A percentile compares a stretch with the other conserved stretches of the same genome.
phyloP scores from a whole-genome alignment of 53 echinoderm and acorn worm species.

The Stichopus horrens region DNA sequence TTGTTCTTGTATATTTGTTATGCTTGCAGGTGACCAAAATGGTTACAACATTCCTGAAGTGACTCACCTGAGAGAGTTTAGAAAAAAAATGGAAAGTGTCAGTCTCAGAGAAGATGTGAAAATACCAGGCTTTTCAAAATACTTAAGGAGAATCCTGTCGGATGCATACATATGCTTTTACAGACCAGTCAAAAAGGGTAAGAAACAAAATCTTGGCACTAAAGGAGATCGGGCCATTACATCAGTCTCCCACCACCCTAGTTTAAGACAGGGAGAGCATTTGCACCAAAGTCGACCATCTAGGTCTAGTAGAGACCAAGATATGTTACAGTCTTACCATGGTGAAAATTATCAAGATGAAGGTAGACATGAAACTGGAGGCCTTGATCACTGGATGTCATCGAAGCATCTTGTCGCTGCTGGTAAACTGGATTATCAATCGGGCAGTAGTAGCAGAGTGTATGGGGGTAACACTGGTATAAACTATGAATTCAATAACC shows the following conservation, averaged over 20 bases:
- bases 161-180: constrained; percentile 95
- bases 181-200: constrained; percentile 27
- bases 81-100: constrained; percentile 44
- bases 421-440: background rate
- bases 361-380: too few relatives aligned
- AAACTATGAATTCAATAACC: background rate
- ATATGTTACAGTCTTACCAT: background rate
- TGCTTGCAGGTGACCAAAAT: background rate
- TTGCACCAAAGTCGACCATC: background rate
- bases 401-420: background rate
- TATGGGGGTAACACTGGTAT: background rate
- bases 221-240: background rate
- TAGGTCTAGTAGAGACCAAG: background rate
- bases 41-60: constrained; percentile 90
- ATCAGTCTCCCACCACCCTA: background rate
- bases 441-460: background rate
- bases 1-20: background rate
- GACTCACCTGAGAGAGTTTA: constrained; percentile 67
- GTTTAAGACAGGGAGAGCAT: background rate
- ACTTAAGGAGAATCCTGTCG: constrained; percentile 62
- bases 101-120: constrained; percentile 51
- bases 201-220: background rate
- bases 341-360: too few relatives aligned
- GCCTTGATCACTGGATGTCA: background rate
- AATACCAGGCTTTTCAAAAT: constrained; percentile 41